Evolutionary conservation across 2,888 invertebrate genomes (phyloP).

Genomic region (Phasia obesa): DNA sequence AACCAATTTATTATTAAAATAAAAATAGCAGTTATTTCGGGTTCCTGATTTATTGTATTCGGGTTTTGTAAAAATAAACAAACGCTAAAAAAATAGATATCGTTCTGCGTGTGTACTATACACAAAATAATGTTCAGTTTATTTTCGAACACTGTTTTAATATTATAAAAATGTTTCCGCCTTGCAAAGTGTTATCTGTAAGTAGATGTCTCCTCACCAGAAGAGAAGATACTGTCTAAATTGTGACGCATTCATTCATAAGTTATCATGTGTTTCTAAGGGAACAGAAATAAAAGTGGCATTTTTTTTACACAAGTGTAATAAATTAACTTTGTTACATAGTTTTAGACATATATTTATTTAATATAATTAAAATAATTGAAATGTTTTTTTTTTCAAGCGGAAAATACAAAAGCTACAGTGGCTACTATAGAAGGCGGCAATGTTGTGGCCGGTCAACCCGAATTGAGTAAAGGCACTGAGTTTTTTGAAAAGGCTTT

Average conservation of each 20-base stretch:
- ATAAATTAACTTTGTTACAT: slow-evolving; percentile 2
- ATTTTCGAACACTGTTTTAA: too few species aligned
- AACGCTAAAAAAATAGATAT: too few species aligned
- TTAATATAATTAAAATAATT: too few species aligned
- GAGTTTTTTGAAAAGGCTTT: slow-evolving; percentile 75
- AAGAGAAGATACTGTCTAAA: neutral
- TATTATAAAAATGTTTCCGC: neutral
- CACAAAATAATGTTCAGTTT: too few species aligned
- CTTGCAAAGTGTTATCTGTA: slow-evolving; percentile 25
- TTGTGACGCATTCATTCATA: slow-evolving; percentile 38
- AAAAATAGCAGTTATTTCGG: too few species aligned
- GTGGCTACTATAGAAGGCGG: slow-evolving; percentile 73
- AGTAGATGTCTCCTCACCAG: neutral
- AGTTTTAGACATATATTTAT: neutral
- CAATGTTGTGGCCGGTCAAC: slow-evolving; percentile 72
- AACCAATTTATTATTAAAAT: too few species aligned
- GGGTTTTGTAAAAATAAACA: too few species aligned
- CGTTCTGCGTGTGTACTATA: too few species aligned
- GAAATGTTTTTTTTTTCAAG: slow-evolving; percentile 57
- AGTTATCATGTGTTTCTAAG: slow-evolving; percentile 14
- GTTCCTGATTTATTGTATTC: too few species aligned
- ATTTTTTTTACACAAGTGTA: neutral
- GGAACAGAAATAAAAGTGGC: too few species aligned
- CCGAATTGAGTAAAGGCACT: slow-evolving; percentile 72
- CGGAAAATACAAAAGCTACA: slow-evolving; percentile 67